Evolutionary conservation across 1,140 invertebrate genomes (phyloP).

Genomic region (Ooceraea biroi): DNA sequence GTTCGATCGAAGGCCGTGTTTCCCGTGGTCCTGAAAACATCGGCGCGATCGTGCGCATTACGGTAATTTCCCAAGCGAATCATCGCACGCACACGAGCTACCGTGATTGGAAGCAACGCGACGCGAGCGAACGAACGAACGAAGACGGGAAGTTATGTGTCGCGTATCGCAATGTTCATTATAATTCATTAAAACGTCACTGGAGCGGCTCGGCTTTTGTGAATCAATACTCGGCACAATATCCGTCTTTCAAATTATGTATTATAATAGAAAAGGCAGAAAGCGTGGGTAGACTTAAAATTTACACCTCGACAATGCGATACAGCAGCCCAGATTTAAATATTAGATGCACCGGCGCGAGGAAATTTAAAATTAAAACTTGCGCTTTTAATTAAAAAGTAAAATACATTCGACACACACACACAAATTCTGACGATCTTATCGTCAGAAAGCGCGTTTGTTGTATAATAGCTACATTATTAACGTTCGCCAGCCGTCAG

Average conservation of each 20-base stretch:
- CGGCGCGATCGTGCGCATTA: neutral
- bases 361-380: neutral
- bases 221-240: slow-evolving; percentile 11
- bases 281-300: too few species aligned
- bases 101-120: neutral
- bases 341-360: too few species aligned
- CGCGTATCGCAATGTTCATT: neutral
- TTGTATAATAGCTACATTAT: neutral
- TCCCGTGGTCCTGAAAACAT: slow-evolving; percentile 44
- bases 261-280: neutral
- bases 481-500: too few species aligned
- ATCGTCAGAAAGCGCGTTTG: too few species aligned
- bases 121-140: too few species aligned
- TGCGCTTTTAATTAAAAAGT: too few species aligned
- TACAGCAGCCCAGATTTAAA: too few species aligned
- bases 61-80: slow-evolving; percentile 50
- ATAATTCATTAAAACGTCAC: neutral
- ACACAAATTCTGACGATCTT: too few species aligned
- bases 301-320: too few species aligned
- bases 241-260: neutral
- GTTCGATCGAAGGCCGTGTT: neutral
- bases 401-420: too few species aligned
- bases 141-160: neutral
- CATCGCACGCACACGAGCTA: neutral
- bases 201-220: neutral